Percentiles rank a stretch among this genome's conserved stretches.
These are phyloP conservation scores for Thunnus thynnus DNA, from an alignment of 2,113 vertebrate species.

Conservation along the genomic window DNA sequence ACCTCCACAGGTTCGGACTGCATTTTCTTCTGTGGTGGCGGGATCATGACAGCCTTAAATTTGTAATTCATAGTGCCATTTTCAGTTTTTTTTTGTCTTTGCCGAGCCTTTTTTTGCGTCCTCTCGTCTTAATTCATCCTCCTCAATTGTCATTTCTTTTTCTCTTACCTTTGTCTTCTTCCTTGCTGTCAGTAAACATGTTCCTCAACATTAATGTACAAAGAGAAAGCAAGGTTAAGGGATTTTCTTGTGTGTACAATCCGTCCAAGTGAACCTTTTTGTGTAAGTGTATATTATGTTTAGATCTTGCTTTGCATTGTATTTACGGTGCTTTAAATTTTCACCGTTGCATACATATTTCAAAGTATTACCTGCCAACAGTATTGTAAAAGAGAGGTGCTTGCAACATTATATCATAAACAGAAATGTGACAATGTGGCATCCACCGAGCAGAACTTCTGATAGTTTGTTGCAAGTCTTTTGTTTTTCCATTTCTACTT, in stretches of 20 bases:
- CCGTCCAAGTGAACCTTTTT: slow-evolving; percentile 24
- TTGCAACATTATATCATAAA: slow-evolving; percentile 19
- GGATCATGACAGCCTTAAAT: background rate
- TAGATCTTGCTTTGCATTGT: slow-evolving; percentile 16
- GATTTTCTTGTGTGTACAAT: slow-evolving; percentile 16
- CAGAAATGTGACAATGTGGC: background rate
- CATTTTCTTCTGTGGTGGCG: background rate
- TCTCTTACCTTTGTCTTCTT: background rate
- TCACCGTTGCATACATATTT: slow-evolving; percentile 36
- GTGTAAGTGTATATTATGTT: slow-evolving; percentile 24
- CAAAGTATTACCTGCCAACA: slow-evolving; percentile 48
- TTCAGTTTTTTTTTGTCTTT: background rate
- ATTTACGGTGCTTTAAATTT: slow-evolving; percentile 29
- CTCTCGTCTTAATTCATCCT: background rate
- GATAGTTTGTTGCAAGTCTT: slow-evolving; percentile 22
- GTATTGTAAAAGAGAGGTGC: slow-evolving; percentile 48
- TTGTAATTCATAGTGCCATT: slow-evolving; percentile 41
- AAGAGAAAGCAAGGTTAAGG: background rate
- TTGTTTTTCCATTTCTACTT: slow-evolving; percentile 1
- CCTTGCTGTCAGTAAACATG: slow-evolving; percentile 20
- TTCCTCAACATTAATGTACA: background rate
- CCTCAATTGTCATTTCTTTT: background rate
- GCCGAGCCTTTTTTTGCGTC: background rate
- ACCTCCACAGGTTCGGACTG: background rate
- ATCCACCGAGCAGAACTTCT: slow-evolving; percentile 16